phyloP scores from a whole-genome alignment of 1,140 invertebrate species.

The Lasioglossum albipes region DNA sequence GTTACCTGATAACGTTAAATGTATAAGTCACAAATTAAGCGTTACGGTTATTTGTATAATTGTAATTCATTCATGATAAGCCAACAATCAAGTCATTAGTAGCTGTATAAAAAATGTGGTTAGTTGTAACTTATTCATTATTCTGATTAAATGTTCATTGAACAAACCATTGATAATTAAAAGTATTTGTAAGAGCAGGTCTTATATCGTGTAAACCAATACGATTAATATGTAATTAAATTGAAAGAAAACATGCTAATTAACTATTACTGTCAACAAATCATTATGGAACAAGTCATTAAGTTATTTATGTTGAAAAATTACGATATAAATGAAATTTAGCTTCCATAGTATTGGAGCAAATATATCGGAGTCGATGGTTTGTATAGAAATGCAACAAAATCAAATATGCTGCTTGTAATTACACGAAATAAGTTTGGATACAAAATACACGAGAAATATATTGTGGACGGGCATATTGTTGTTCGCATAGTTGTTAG shows the following conservation, averaged over 20 bases:
- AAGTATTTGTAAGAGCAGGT: neutral
- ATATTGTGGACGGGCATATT: neutral
- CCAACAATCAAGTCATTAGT: neutral
- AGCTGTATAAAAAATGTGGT: neutral
- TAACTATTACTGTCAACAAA: constrained; percentile 32
- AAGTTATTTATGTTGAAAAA: constrained; percentile 8
- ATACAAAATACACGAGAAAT: constrained; percentile 7
- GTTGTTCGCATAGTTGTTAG: constrained; percentile 6
- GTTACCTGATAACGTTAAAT: neutral
- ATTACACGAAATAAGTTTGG: constrained; percentile 14
- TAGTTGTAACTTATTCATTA: neutral
- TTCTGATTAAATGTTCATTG: neutral
- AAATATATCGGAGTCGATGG: neutral
- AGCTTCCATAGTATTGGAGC: neutral
- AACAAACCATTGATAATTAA: neutral
- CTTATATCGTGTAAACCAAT: neutral
- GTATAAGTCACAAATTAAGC: constrained; percentile 7
- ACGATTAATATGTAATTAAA: neutral
- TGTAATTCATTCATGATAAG: neutral
- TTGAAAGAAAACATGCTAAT: neutral
- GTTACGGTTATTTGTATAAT: constrained; percentile 9
- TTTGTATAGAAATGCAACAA: neutral
- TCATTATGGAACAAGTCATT: neutral
- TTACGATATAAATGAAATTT: neutral
- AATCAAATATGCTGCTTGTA: neutral